Conservation (phyloP, 2,113 vertebrate species). For the Myxocyprinus asiaticus region DNA sequence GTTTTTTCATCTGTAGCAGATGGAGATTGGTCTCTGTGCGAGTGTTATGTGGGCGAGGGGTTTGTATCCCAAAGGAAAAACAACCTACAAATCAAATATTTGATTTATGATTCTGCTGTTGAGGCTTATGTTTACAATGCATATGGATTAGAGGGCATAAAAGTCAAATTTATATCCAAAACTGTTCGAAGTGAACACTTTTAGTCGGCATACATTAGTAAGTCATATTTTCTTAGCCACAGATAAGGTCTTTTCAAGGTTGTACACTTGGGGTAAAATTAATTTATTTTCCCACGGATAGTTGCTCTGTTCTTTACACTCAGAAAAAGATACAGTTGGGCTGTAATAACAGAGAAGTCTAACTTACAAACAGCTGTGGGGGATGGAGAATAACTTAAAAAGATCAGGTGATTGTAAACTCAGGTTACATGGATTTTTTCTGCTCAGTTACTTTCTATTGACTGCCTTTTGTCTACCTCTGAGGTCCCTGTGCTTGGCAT, state of each 20-base stretch:
- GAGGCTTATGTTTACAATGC: neutral
- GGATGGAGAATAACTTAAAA: slow-evolving; percentile 13
- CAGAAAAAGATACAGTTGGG: neutral
- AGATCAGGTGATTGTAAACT: slow-evolving; percentile 60
- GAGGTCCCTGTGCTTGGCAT: slow-evolving; percentile 14
- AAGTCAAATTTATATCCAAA: too few species aligned
- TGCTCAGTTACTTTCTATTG: slow-evolving; percentile 33
- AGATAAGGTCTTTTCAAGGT: neutral
- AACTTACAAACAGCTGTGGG: slow-evolving; percentile 16
- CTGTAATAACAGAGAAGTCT: neutral
- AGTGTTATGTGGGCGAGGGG: too few species aligned
- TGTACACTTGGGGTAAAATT: too few species aligned
- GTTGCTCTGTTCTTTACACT: neutral
- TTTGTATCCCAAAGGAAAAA: neutral
- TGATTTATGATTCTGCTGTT: neutral
- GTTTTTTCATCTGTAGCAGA: neutral
- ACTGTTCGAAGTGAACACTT: too few species aligned
- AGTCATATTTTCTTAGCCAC: neutral
- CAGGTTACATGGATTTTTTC: slow-evolving; percentile 56
- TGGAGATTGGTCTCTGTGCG: neutral
- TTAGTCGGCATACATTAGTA: too few species aligned
- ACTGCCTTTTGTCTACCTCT: slow-evolving; percentile 36
- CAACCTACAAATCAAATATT: neutral
- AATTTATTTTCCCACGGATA: neutral
- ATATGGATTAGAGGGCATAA: neutral